phyloP scores from a whole-genome alignment of 2,113 vertebrate species.

The Isichthys henryi region DNA sequence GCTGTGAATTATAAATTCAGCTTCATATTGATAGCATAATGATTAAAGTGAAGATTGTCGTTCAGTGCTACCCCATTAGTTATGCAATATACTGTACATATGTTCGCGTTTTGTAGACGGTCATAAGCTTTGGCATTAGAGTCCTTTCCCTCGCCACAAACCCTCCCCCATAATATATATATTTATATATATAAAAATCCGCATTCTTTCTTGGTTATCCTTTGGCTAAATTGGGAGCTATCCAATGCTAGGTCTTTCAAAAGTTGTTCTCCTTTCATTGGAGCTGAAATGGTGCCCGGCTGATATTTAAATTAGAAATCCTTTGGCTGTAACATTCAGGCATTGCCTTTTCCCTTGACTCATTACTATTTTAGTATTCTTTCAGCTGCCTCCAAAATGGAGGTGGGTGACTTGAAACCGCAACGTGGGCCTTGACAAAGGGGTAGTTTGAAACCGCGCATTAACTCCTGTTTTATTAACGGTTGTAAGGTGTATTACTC shows the following conservation, averaged over 20 bases:
- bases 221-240: slow-evolving; percentile 39
- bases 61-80: slow-evolving; percentile 18
- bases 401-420: slow-evolving; percentile 55
- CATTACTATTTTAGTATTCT: slow-evolving; percentile 49
- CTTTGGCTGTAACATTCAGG: slow-evolving; percentile 29
- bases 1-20: not conserved
- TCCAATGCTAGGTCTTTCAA: slow-evolving; percentile 25
- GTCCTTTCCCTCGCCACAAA: slow-evolving; percentile 32
- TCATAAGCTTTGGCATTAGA: slow-evolving; percentile 25
- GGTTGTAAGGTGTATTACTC: not conserved
- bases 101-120: slow-evolving; percentile 23
- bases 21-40: not conserved
- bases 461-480: not conserved
- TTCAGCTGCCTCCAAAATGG: slow-evolving; percentile 39
- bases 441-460: slow-evolving; percentile 55
- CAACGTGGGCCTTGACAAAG: slow-evolving; percentile 35
- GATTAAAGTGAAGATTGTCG: not conserved
- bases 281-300: slow-evolving; percentile 23
- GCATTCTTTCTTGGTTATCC: slow-evolving; percentile 36
- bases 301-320: slow-evolving; percentile 32
- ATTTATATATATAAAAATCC: not conserved
- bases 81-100: slow-evolving; percentile 26
- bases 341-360: slow-evolving; percentile 40
- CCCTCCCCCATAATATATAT: slow-evolving; percentile 21
- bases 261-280: slow-evolving; percentile 27